phyloP scores from a whole-genome alignment of 2,113 vertebrate genomes.

The Tragulus kanchil region DNA sequence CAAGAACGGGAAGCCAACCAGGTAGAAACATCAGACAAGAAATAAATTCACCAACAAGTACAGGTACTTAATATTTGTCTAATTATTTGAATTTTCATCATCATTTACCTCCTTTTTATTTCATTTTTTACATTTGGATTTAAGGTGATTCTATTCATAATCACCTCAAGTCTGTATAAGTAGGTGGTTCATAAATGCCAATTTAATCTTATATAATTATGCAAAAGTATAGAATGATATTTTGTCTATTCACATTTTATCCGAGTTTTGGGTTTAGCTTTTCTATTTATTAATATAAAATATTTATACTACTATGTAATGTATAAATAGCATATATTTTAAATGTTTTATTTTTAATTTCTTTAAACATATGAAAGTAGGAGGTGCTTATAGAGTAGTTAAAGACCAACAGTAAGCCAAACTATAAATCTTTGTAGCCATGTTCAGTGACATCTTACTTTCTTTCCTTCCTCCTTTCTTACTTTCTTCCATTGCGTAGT shows the following conservation, averaged over 20 bases:
- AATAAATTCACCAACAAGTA: slow-evolving; percentile 99
- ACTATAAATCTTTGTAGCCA: slow-evolving; percentile 15
- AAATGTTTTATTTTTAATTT: slow-evolving; percentile 28
- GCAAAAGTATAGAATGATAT: background rate
- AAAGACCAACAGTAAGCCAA: slow-evolving; percentile 1
- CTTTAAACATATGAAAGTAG: slow-evolving; percentile 33
- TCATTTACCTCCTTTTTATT: background rate
- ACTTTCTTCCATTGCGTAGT: background rate
- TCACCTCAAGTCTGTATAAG: slow-evolving; percentile 33
- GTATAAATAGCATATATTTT: slow-evolving; percentile 9
- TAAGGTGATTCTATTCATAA: slow-evolving; percentile 6
- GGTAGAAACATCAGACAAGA: slow-evolving; percentile 98
- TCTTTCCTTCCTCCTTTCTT: background rate
- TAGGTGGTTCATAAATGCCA: background rate
- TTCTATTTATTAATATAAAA: slow-evolving; percentile 1
- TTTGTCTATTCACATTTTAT: slow-evolving; percentile 36
- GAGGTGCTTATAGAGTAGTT: background rate
- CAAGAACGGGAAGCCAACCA: slow-evolving; percentile 94
- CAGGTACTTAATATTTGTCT: slow-evolving; percentile 89
- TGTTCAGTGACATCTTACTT: background rate
- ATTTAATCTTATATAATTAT: background rate
- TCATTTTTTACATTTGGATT: background rate
- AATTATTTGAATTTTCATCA: slow-evolving; percentile 36
- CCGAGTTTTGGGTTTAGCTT: background rate
- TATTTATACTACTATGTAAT: background rate